phyloP scores from a whole-genome alignment of 35 echinoderm and acorn worm species.

The Chiridota heheva region DNA sequence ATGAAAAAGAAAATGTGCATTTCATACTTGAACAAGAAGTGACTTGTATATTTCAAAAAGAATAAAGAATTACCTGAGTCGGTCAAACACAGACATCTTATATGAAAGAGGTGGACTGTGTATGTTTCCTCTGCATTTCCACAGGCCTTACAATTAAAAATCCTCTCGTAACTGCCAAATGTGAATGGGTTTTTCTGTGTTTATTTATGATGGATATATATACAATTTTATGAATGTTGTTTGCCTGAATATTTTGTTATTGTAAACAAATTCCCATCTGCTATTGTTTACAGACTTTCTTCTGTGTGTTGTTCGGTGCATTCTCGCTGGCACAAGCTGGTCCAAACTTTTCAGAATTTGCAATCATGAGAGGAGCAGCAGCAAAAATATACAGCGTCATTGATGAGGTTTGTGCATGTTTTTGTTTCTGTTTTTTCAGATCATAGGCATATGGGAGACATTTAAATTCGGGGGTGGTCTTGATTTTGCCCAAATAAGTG shows the following conservation, averaged over 20 bases:
- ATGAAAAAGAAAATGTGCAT: no score
- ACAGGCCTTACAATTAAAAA: not conserved
- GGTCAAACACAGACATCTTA: no score
- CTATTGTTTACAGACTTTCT: constrained; percentile 64
- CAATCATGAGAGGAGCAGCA: constrained; percentile 80
- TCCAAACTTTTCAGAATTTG: constrained; percentile 71
- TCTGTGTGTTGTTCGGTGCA: constrained; percentile 80
- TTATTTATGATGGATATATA: not conserved
- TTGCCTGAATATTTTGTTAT: not conserved
- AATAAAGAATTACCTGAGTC: no score
- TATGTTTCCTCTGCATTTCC: not conserved
- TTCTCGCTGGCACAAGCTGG: constrained; percentile 77
- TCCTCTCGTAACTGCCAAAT: not conserved
- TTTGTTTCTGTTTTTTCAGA: no score
- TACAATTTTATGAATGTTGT: not conserved
- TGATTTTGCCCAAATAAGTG: not conserved
- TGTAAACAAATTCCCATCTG: not conserved
- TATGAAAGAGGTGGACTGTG: not conserved
- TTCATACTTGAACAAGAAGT: no score
- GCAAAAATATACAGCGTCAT: constrained; percentile 66
- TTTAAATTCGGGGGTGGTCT: not conserved
- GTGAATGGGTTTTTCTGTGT: not conserved
- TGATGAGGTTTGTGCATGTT: constrained; percentile 40
- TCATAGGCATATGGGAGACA: not conserved
- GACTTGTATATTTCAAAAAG: no score